Evolutionary conservation across 2,888 invertebrate genomes (phyloP), one percentile per base, ranked within the genome.

Genomic region (Anticlea derivata): DNA sequence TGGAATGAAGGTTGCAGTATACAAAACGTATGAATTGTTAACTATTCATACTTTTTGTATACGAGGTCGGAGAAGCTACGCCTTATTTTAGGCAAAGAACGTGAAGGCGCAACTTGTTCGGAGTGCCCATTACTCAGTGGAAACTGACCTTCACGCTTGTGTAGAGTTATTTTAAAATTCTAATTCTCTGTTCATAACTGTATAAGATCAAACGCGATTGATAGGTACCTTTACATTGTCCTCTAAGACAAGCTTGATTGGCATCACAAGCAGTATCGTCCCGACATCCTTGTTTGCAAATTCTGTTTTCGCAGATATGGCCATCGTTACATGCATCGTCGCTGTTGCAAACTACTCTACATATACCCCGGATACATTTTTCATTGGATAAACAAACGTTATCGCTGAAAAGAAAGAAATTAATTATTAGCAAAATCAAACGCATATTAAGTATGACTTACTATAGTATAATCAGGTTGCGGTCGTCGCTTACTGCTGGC

Each of bases 231-330:
- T 92, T 93, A 73, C 97, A 97, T 76, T 96, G 94, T 66, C 95
- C 95, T 70, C 94, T 94, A 31, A 96, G 89, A 75, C 98, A 98
- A 7, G 97, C 94, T 79, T 96, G 93, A 52, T 94, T 92, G 54
- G 86, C 91, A 5, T 93, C 91, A 74, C 98, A 98, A 7, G 94
- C 93, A 33, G 94, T 93, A 74, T 97, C 97, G 70, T 94, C 96
- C 52, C 97, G 93, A 73, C 98, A 98, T 34, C 98, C 98, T 67
- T 94, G 93, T 73, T 96, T 94, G 75, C 97, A 97, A 58, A 97
- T 92, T 66, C 97, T 92, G 68, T 95, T 96, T 78, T 96, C 95
- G 71, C 98, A 98, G 66, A 98, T 96, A 80, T 97, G 96, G 61
- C 95, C 94, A 7, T 92, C 90, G 11, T 93, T 93, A 71, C 97